Evolutionary conservation across 2,888 invertebrate genomes (phyloP), one percentile per base, ranked within the genome.

Genomic region (Saturnia japonica): DNA sequence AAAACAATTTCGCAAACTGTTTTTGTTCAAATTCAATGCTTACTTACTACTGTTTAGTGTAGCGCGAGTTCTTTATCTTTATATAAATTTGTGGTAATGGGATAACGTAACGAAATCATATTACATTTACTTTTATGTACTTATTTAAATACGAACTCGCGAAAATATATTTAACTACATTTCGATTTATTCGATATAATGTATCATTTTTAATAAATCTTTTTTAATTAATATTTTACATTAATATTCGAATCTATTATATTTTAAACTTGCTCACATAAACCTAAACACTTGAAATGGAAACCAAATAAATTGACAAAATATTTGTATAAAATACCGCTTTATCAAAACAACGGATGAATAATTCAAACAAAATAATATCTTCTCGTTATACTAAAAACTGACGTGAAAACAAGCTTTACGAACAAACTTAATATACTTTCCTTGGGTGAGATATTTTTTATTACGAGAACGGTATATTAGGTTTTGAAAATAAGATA

Each of bases 1-100:
- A 68, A 71, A 72, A 67, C 74, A 77, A 76, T 76, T 75, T 75
- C 67, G 66, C 72, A 69, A 40, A 70, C 67, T 72, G 71, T 72
- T 72, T 73, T 69, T 54, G 8, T 68, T 68, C n/a, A 19, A 16
- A 62, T 34, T 34, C 34, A 1, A 47, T 54, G 9, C 54, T 22
- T 54, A 22, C 22, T 9, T 22, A 7, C 19, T n/a, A n/a, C n/a
- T n/a, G n/a, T 22, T n/a, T n/a, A 9, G 22, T n/a, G 8, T 7
- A 22, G 11, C 3, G 54, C 22, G 54, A 11, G 6, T 7, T 9
- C 2, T 54, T 54, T 54, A 22, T n/a, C 51, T 7, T n/a, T 19
- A 51, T 51, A 51, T n/a, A n/a, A 19, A 51, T n/a, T n/a, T 51
- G n/a, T n/a, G n/a, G 4, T n/a, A 54, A 54, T 22, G 22, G 8